Evolutionary conservation across 1,140 invertebrate genomes (phyloP), one percentile per base, ranked within the genome.

Genomic region (Eurytemora carolleeae): DNA sequence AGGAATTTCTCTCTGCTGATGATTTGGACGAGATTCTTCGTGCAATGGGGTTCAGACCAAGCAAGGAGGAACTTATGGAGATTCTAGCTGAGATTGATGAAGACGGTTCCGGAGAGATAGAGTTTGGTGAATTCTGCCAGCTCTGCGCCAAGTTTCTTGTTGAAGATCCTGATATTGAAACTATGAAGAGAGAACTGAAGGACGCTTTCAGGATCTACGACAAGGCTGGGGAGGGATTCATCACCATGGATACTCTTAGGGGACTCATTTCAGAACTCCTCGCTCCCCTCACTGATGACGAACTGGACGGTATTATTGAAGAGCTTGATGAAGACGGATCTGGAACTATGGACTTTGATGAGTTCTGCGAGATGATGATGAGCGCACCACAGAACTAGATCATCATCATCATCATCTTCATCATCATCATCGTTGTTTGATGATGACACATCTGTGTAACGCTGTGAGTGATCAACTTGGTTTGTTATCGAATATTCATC

Each of bases 51-150:
- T 58, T 59, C 19, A 54, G 44, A 20, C 52, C 24, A n/a, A 17
- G 22, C 24, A 64, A 53, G 21, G 59, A 53, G 53, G 57, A 26
- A 44, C 16, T 44, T 20, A 12, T 3, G 56, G 53, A 63, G 25
- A 56, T 79, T n/a, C 80, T 83, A 21, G 81, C 80, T 1, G 76
- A 75, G 16, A 80, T 82, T n/a, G n/a, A n/a, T n/a, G n/a, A n/a
- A n/a, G n/a, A n/a, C n/a, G n/a, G n/a, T n/a, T n/a, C n/a, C n/a
- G 67, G 90, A 18, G 84, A 90, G 70, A 73, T 94, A 70, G 88
- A 93, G 70, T 94, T 93, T 71, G 86, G 88, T 68, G 87, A 91
- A 67, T 93, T 93, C 71, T 81, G 85, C 26, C 81, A 81, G 16
- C 68, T 93, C 64, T 87, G 87, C 15, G 83, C 85, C 23, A 82